A percentile compares a stretch with the other conserved stretches of the same genome.
These are phyloP conservation scores for Pristionchus arcanus DNA, from an alignment of 2,888 invertebrate genomes.

Conservation along the genomic window DNA sequence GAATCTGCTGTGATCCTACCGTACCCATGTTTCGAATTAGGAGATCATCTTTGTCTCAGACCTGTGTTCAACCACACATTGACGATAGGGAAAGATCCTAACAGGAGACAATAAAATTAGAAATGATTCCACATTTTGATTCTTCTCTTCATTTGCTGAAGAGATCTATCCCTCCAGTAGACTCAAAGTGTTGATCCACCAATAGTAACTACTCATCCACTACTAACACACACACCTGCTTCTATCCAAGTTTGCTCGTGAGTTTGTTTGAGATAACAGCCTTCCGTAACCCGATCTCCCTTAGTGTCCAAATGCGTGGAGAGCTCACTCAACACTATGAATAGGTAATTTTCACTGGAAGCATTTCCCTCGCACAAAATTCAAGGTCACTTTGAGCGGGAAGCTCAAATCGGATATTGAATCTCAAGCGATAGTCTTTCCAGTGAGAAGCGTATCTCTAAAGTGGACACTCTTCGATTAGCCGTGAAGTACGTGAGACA, in stretches of 20 bases:
- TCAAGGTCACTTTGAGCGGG: not conserved
- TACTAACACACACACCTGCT: not conserved
- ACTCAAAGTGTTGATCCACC: not conserved
- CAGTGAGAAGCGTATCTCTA: conserved; percentile 79
- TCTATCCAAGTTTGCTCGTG: not conserved
- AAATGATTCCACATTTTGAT: too few relatives aligned
- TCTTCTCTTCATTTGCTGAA: too few relatives aligned
- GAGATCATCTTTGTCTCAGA: not conserved
- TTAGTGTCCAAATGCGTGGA: not conserved
- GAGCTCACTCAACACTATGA: not conserved
- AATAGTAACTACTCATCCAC: not conserved
- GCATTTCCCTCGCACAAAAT: not conserved
- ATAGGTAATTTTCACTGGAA: too few relatives aligned
- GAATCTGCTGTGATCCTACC: not conserved
- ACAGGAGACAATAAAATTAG: too few relatives aligned
- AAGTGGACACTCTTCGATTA: conserved; percentile 80
- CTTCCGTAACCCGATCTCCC: conserved; percentile 2
- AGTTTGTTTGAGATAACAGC: not conserved
- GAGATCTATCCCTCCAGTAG: not conserved
- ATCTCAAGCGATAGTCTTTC: conserved; percentile 44
- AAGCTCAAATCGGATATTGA: too few relatives aligned
- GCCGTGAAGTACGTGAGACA: conserved; percentile 80
- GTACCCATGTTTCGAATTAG: not conserved
- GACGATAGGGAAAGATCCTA: too few relatives aligned
- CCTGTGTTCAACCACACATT: too few relatives aligned